These are phyloP conservation scores for Mystacides longicornis DNA, from an alignment of 2,888 invertebrate species.

Conservation along the genomic window DNA sequence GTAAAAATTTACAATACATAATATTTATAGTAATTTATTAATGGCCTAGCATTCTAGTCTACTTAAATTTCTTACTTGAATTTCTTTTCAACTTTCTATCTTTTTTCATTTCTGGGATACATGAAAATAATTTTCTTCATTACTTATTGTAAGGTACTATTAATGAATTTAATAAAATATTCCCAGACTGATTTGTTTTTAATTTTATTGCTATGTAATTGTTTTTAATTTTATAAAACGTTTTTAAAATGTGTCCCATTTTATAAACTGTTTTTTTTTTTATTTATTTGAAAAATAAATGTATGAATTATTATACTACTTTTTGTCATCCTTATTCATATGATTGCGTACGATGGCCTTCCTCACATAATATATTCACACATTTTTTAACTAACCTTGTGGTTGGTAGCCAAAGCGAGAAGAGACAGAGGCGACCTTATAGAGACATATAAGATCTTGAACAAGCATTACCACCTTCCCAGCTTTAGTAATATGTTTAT, in stretches of 20 bases:
- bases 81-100: not conserved
- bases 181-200: constrained; percentile 2
- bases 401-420: no score
- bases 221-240: not conserved
- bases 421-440: no score
- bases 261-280: constrained; percentile 17
- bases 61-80: not conserved
- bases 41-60: not conserved
- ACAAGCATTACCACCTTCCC: no score
- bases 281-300: constrained; percentile 24
- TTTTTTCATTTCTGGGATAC: not conserved
- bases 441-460: no score
- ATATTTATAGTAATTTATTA: no score
- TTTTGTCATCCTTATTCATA: not conserved
- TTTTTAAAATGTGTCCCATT: not conserved
- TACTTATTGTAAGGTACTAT: not conserved
- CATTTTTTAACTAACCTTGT: no score
- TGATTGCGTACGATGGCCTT: no score
- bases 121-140: no score
- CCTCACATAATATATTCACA: no score
- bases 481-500: no score
- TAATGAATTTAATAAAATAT: not conserved
- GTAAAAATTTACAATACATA: not conserved
- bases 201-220: not conserved
- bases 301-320: constrained; percentile 11